Conservation (phyloP, 2,888 invertebrate genomes). For the Pachymerium ferrugineum region DNA sequence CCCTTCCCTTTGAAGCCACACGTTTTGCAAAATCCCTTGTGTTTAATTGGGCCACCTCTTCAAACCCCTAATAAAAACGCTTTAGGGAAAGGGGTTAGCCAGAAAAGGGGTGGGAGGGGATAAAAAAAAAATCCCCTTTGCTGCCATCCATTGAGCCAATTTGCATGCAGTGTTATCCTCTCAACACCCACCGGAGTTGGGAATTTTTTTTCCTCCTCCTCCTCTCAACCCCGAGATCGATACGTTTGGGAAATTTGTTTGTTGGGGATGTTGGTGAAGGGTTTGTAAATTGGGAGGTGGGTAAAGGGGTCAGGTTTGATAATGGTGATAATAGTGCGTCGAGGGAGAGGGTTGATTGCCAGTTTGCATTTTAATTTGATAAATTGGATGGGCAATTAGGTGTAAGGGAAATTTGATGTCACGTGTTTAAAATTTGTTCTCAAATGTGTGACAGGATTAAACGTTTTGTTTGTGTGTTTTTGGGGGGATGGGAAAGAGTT, state of each 20-base stretch:
- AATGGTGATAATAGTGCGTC: neutral
- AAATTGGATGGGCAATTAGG: neutral
- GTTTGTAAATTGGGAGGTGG: conserved; percentile 6
- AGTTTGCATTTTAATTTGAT: neutral
- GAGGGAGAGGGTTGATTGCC: neutral
- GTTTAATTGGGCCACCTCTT: conserved; percentile 13
- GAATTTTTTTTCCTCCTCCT: neutral
- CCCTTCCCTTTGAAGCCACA: conserved; percentile 6
- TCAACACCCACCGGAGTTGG: no score
- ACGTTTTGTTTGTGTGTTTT: no score
- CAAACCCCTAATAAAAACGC: neutral
- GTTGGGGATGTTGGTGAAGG: neutral
- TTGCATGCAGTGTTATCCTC: conserved; percentile 17
- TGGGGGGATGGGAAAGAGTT: no score
- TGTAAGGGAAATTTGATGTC: neutral
- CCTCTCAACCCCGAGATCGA: neutral
- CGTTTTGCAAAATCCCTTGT: neutral
- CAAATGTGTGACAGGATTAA: no score
- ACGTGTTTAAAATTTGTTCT: no score
- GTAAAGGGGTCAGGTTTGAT: neutral
- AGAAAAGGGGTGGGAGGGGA: neutral
- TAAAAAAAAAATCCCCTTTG: conserved; percentile 20
- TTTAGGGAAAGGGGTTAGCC: conserved; percentile 22
- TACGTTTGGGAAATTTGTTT: neutral
- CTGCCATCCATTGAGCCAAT: conserved; percentile 20